phyloP scores from a whole-genome alignment of 2,797 vertebrate species.

The Ctenochaetus hawaiiensis region DNA sequence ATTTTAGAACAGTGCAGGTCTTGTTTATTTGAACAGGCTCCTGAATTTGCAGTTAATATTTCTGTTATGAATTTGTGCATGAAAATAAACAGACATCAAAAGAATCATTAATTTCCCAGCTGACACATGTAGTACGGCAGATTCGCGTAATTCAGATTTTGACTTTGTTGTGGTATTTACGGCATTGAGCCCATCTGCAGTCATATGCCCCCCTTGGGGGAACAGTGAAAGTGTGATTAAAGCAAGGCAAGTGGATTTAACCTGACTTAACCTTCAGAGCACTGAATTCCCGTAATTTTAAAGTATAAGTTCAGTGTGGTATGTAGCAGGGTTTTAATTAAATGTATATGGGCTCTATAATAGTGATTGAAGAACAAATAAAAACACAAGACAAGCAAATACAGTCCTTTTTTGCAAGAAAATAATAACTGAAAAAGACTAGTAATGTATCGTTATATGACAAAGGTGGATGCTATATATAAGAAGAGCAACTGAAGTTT shows the following conservation, averaged over 20 bases:
- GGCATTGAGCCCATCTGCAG: background rate
- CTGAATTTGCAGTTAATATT: conserved; percentile 31
- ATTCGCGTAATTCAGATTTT: background rate
- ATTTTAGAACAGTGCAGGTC: background rate
- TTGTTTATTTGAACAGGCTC: conserved; percentile 14
- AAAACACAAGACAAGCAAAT: background rate
- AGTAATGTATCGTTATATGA: too few relatives aligned
- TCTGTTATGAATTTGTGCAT: conserved; percentile 19
- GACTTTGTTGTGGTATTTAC: background rate
- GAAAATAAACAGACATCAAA: conserved; percentile 31
- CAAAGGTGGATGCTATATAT: too few relatives aligned
- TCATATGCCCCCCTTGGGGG: background rate
- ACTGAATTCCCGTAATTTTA: background rate
- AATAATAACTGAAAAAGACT: too few relatives aligned
- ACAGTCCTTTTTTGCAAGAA: too few relatives aligned
- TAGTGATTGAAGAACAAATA: background rate
- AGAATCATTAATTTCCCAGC: conserved; percentile 22
- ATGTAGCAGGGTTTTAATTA: background rate
- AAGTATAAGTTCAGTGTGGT: background rate
- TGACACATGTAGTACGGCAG: background rate
- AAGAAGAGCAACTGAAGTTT: too few relatives aligned
- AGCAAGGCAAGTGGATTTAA: background rate
- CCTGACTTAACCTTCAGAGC: background rate
- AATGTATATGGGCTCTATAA: background rate
- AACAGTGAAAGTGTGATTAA: too few relatives aligned